These are phyloP conservation scores for Eudemis profundana DNA, from an alignment of 2,888 invertebrate species.

Conservation along the genomic window DNA sequence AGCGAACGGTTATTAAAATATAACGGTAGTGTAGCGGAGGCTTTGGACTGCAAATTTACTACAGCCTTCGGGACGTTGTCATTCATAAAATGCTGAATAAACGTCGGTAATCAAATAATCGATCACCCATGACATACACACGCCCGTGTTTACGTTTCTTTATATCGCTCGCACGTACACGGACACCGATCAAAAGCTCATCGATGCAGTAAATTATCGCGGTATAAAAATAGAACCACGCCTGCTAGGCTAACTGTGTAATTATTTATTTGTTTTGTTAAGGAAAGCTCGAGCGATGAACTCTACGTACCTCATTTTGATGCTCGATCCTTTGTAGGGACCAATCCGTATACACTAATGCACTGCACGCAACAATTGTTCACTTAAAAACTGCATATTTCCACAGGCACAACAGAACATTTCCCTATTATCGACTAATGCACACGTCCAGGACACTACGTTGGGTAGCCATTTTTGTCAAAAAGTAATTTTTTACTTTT, in stretches of 20 bases:
- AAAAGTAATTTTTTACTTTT: slow-evolving; percentile 70
- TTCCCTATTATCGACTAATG: slow-evolving; percentile 71
- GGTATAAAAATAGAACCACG: slow-evolving; percentile 73
- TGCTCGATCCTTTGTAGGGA: slow-evolving; percentile 78
- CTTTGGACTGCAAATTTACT: slow-evolving; percentile 53
- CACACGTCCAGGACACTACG: slow-evolving; percentile 67
- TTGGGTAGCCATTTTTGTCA: slow-evolving; percentile 82
- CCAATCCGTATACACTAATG: slow-evolving; percentile 81
- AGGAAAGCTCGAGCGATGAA: slow-evolving; percentile 78
- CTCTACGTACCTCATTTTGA: slow-evolving; percentile 83
- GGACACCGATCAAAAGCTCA: slow-evolving; percentile 62
- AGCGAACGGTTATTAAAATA: slow-evolving; percentile 41
- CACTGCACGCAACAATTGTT: slow-evolving; percentile 82
- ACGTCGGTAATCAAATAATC: slow-evolving; percentile 73
- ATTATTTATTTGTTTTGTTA: slow-evolving; percentile 83
- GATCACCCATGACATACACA: slow-evolving; percentile 69
- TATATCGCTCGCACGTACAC: slow-evolving; percentile 58
- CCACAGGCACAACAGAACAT: slow-evolving; percentile 74
- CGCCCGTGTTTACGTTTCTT: slow-evolving; percentile 74
- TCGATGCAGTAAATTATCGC: slow-evolving; percentile 65
- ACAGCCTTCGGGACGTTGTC: slow-evolving; percentile 61
- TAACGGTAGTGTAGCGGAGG: slow-evolving; percentile 46
- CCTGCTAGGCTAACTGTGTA: slow-evolving; percentile 64
- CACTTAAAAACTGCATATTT: slow-evolving; percentile 81
- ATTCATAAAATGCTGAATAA: slow-evolving; percentile 78